Evolutionary conservation across 1,140 invertebrate genomes (phyloP).

Genomic region (Orussus abietinus): DNA sequence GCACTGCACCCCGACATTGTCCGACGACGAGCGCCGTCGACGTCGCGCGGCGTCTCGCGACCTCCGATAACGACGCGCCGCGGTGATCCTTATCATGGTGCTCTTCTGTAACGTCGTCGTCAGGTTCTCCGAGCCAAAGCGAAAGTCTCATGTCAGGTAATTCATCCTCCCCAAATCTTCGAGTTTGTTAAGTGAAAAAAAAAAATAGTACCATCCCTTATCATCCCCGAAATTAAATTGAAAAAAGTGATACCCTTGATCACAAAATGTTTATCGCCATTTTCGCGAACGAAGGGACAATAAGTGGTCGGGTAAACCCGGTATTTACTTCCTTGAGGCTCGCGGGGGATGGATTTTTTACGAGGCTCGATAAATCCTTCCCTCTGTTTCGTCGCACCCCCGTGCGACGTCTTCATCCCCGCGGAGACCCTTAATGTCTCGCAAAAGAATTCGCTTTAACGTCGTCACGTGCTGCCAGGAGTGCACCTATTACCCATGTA

Average conservation of each 20-base stretch:
- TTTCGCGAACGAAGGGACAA: too few species aligned
- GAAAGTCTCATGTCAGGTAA: slow-evolving; percentile 29
- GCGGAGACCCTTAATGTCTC: neutral
- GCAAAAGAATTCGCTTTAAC: slow-evolving; percentile 5
- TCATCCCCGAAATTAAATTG: slow-evolving; percentile 14
- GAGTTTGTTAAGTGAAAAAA: slow-evolving; percentile 1
- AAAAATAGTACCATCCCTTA: slow-evolving; percentile 1
- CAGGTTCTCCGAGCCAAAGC: slow-evolving; percentile 24
- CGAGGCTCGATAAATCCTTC: slow-evolving; percentile 10
- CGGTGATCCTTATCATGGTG: slow-evolving; percentile 21
- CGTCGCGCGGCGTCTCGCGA: slow-evolving; percentile 12
- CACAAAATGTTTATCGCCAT: slow-evolving; percentile 18
- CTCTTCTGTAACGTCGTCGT: slow-evolving; percentile 33
- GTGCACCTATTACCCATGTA: slow-evolving; percentile 3
- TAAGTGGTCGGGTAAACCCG: too few species aligned
- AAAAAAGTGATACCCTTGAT: slow-evolving; percentile 13
- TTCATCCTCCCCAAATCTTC: too few species aligned
- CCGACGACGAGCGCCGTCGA: slow-evolving; percentile 8
- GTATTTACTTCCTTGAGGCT: slow-evolving; percentile 12
- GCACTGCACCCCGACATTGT: slow-evolving; percentile 18
- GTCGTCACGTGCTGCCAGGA: neutral
- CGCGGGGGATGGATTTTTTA: slow-evolving; percentile 22
- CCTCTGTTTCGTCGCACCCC: slow-evolving; percentile 1
- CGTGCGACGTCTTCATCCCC: slow-evolving; percentile 7
- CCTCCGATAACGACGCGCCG: neutral